phyloP scores from a whole-genome alignment of 2,888 invertebrate genomes.

The Caenorhabditis doughertyi region DNA sequence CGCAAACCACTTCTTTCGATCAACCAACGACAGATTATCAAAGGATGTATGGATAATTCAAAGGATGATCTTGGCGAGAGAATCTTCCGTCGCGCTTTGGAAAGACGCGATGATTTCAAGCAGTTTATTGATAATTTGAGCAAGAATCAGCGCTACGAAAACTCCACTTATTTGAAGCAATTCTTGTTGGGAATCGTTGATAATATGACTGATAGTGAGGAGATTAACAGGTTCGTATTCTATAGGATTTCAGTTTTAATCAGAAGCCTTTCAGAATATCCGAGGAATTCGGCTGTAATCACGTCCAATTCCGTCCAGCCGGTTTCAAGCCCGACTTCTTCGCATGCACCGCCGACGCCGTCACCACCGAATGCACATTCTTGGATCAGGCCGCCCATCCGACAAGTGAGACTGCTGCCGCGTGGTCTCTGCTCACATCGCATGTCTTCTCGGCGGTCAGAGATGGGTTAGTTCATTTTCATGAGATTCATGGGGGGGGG shows the following conservation, averaged over 20 bases:
- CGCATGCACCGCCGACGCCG: conserved; percentile 77
- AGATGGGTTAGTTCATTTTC: conserved; percentile 64
- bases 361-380: conserved; percentile 80
- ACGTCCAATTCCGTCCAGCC: conserved; percentile 71
- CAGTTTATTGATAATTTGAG: conserved; percentile 73
- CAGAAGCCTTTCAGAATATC: conserved; percentile 58
- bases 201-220: conserved; percentile 71
- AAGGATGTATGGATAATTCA: conserved; percentile 78
- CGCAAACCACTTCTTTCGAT: conserved; percentile 70
- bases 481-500: neutral
- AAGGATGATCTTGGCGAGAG: conserved; percentile 79
- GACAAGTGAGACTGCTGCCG: conserved; percentile 76
- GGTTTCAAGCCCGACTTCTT: conserved; percentile 80
- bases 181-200: conserved; percentile 73
- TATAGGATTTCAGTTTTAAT: neutral
- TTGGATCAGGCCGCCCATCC: conserved; percentile 77
- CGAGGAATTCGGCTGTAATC: conserved; percentile 74
- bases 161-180: conserved; percentile 71
- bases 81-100: conserved; percentile 75
- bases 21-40: conserved; percentile 75
- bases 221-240: conserved; percentile 52
- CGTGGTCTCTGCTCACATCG: conserved; percentile 75
- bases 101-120: conserved; percentile 74
- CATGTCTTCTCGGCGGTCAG: conserved; percentile 76
- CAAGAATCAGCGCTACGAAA: conserved; percentile 68